A percentile compares a stretch with the other conserved stretches of the same genome.
Evolutionary conservation across 2,888 invertebrate genomes (phyloP).

Genomic region (Brenthis daphne): DNA sequence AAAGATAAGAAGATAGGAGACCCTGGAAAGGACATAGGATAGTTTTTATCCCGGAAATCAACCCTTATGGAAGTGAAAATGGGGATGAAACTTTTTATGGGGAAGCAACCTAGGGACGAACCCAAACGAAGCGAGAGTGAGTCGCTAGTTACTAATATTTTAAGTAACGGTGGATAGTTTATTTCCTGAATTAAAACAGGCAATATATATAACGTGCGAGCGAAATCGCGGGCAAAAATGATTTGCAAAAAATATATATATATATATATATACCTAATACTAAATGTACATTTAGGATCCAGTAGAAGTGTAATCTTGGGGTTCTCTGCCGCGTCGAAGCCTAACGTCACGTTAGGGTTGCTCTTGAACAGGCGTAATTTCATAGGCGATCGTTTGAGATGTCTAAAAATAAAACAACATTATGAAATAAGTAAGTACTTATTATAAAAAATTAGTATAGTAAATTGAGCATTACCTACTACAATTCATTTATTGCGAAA

Average conservation of each 20-base stretch:
- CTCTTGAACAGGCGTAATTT: conserved; percentile 81
- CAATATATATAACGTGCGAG: neutral
- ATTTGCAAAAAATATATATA: neutral
- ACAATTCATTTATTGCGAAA: no score
- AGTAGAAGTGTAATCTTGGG: conserved; percentile 83
- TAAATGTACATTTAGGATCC: conserved; percentile 88
- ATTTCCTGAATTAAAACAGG: neutral
- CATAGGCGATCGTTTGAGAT: conserved; percentile 74
- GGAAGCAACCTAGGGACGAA: no score
- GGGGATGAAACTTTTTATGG: no score
- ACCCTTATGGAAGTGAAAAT: no score
- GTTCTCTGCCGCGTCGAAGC: conserved; percentile 60
- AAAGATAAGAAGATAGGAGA: no score
- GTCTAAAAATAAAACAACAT: conserved; percentile 52
- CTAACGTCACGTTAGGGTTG: conserved; percentile 67
- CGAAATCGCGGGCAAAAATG: neutral
- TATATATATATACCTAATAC: conserved; percentile 79
- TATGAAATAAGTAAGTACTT: neutral
- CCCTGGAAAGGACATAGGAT: no score
- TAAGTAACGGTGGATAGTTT: no score
- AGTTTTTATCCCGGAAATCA: no score
- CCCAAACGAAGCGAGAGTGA: no score
- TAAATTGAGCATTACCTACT: no score
- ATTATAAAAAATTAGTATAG: no score
- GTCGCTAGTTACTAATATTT: no score